phyloP scores from a whole-genome alignment of 2,113 vertebrate species.

The Brienomyrus brachyistius region DNA sequence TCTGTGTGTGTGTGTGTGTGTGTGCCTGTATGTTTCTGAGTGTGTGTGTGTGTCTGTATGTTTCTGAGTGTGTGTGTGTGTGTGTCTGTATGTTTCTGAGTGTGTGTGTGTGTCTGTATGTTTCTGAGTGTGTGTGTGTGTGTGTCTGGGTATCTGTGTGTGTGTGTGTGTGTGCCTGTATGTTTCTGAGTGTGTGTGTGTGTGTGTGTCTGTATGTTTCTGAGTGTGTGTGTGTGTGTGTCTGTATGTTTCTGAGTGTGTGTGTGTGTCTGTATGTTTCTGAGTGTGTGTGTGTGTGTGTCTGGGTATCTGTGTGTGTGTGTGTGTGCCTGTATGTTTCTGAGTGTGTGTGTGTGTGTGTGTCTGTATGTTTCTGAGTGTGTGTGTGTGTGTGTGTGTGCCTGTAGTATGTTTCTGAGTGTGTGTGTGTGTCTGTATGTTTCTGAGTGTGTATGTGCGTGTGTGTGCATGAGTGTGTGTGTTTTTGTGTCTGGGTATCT shows the following conservation, averaged over 20 bases:
- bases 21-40: background rate
- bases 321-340: no score
- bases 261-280: background rate
- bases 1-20: background rate
- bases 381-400: no score
- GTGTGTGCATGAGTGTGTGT: background rate
- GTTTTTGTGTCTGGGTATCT: background rate
- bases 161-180: background rate
- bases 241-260: background rate
- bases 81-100: no score
- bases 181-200: background rate
- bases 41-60: background rate
- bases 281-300: background rate
- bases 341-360: background rate
- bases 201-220: background rate
- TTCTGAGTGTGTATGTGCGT: no score
- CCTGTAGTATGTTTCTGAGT: no score
- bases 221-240: background rate
- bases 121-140: no score
- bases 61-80: background rate
- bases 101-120: background rate
- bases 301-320: background rate
- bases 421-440: no score
- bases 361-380: no score
- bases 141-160: no score